Base-by-base conservation (phyloP, 2,113 vertebrate species). In the Rana temporaria region DNA sequence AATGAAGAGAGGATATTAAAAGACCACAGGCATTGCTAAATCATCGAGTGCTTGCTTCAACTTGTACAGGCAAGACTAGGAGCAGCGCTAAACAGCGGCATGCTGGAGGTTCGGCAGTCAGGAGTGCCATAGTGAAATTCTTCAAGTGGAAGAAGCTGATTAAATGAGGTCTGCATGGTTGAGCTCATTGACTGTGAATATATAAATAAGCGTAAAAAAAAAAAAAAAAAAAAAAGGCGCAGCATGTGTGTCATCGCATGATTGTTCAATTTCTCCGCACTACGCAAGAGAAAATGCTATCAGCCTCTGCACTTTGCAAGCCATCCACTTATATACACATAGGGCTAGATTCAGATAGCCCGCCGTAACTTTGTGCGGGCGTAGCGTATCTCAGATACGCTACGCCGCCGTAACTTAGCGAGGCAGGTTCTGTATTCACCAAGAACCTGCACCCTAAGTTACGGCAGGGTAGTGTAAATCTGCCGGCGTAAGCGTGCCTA, bases 161-260 rank as follows among this genome's bases (percentile, higher is more conserved):
- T 86, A 89, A 85, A 24, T 84, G 69, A 1, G 0, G 79, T 85
- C 80, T 75, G 85, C 84, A 68, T 82, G 30, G 83, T 84, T 24
- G 78, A 19, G 0, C 52, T 84, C 84, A 68, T 76, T 80, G 26
- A 70, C 1, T 82, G 84, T 52, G 66, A 60, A 69, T 70, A 85
- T 84, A 85, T 85, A 89, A 88, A 90, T 81, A 86, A 84, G 0
- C 56, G 79, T 52, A 84, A 1, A 82, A 85, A 19, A 22, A 20
- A 57, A 57, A n/a, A n/a, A n/a, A 84, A 1, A 82, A 85, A 19
- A 73, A 74, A 60, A 60, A 64, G 56, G 87, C 79, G 78, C 30
- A 18, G 53, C 0, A 15, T 4, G 84, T 48, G 64, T n/a, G 42
- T 67, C 48, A 42, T 59, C 56, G 4, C 65, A 38, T 81, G 69